A percentile compares a stretch with the other conserved stretches of the same genome.
These are phyloP conservation scores for Meghimatium bilineatum DNA, from an alignment of 2,888 invertebrate species.

Conservation along the genomic window DNA sequence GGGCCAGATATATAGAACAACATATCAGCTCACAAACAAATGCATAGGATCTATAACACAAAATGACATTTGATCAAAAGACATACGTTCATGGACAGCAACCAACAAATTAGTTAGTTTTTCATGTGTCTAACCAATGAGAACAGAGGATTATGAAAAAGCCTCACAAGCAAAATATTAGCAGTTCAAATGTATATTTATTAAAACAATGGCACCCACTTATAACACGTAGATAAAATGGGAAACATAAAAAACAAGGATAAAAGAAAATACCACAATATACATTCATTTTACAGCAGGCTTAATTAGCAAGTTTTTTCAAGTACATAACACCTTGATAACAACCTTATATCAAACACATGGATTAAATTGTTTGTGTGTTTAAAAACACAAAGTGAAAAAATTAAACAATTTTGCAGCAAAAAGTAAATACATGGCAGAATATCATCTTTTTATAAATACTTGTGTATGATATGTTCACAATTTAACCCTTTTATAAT, in stretches of 20 bases:
- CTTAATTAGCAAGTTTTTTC: neutral
- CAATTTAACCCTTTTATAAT: neutral
- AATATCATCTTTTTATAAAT: neutral
- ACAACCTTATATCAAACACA: neutral
- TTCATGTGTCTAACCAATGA: too few relatives aligned
- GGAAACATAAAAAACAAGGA: neutral
- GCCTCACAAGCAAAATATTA: neutral
- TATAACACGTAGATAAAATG: neutral
- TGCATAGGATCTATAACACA: too few relatives aligned
- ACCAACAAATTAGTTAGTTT: too few relatives aligned
- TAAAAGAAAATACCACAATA: neutral
- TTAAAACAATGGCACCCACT: slow-evolving; percentile 5
- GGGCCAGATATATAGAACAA: too few relatives aligned
- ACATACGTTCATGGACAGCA: too few relatives aligned
- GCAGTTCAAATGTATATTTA: neutral
- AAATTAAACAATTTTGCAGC: neutral
- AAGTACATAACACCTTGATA: neutral
- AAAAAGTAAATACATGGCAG: neutral
- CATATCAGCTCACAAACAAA: too few relatives aligned
- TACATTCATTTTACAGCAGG: neutral
- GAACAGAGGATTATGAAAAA: too few relatives aligned
- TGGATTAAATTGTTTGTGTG: neutral
- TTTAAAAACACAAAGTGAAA: neutral
- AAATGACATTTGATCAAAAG: too few relatives aligned
- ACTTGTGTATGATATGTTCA: neutral